phyloP scores from a whole-genome alignment of 2,797 vertebrate species.

The Lepilemur septentrionalis region DNA sequence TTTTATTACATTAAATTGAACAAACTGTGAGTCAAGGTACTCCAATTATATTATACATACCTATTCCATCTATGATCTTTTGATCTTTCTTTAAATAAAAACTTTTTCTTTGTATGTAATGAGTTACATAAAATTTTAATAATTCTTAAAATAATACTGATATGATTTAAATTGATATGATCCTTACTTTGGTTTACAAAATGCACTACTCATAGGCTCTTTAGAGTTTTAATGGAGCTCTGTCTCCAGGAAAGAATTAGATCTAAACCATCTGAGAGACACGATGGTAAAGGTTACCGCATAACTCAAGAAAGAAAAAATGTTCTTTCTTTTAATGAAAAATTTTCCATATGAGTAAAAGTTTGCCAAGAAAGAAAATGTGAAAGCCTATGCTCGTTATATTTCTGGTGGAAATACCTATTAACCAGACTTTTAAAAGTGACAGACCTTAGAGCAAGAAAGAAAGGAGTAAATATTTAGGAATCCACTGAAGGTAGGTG shows the following conservation, averaged over 20 bases:
- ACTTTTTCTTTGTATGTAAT: background rate
- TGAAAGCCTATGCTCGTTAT: background rate
- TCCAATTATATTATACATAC: background rate
- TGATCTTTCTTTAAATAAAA: background rate
- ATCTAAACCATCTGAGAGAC: background rate
- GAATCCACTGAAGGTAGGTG: background rate
- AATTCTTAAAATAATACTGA: background rate
- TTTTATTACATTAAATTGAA: background rate
- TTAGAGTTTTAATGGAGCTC: background rate
- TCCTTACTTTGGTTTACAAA: background rate
- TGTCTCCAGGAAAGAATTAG: background rate
- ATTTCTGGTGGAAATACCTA: background rate
- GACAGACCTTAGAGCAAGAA: background rate
- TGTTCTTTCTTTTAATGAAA: background rate
- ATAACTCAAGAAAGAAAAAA: background rate
- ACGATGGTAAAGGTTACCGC: background rate
- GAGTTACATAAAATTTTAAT: constrained; percentile 31
- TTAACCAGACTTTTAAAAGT: background rate
- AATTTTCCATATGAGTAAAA: background rate
- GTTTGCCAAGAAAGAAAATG: background rate
- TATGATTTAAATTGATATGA: background rate
- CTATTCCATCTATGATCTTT: background rate
- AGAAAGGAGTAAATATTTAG: background rate
- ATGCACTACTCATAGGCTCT: background rate
- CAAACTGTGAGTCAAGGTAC: background rate